Evolutionary conservation across 2,113 vertebrate species (phyloP).

Genomic region (Halichoeres trimaculatus): DNA sequence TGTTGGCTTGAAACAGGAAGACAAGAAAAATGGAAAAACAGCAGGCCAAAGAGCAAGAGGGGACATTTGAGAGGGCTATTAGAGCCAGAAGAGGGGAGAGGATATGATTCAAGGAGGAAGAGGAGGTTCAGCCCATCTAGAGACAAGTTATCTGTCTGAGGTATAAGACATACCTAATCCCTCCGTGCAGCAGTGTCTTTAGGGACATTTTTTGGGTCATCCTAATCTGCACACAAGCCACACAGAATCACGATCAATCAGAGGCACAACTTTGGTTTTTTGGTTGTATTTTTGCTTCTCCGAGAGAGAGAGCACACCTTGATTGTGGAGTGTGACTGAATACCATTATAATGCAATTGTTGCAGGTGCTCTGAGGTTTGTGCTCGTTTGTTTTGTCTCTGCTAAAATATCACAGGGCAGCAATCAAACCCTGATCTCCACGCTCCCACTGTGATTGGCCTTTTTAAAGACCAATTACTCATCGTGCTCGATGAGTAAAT

Average conservation of each 20-base stretch:
- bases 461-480: slow-evolving; percentile 49
- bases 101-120: slow-evolving; percentile 30
- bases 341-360: slow-evolving; percentile 47
- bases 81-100: slow-evolving; percentile 31
- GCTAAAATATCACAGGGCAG: slow-evolving; percentile 45
- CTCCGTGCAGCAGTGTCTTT: slow-evolving; percentile 1
- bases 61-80: slow-evolving; percentile 49
- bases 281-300: not conserved
- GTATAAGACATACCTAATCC: slow-evolving; percentile 1
- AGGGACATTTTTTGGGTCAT: not conserved
- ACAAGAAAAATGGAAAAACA: slow-evolving; percentile 33
- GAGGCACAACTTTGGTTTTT: slow-evolving; percentile 1
- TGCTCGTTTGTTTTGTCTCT: slow-evolving; percentile 12
- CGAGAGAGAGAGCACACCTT: slow-evolving; percentile 24
- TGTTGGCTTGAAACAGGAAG: slow-evolving; percentile 4
- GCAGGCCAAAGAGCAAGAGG: not conserved
- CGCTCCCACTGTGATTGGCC: slow-evolving; percentile 38
- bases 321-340: slow-evolving; percentile 43
- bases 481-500: slow-evolving; percentile 45
- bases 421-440: slow-evolving; percentile 47
- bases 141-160: slow-evolving; percentile 8
- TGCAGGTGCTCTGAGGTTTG: slow-evolving; percentile 6
- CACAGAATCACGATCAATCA: slow-evolving; percentile 9
- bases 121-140: slow-evolving; percentile 15
- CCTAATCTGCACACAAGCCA: slow-evolving; percentile 6